Conservation (phyloP, 2,113 vertebrate genomes). For the Lipotes vexillifer region DNA sequence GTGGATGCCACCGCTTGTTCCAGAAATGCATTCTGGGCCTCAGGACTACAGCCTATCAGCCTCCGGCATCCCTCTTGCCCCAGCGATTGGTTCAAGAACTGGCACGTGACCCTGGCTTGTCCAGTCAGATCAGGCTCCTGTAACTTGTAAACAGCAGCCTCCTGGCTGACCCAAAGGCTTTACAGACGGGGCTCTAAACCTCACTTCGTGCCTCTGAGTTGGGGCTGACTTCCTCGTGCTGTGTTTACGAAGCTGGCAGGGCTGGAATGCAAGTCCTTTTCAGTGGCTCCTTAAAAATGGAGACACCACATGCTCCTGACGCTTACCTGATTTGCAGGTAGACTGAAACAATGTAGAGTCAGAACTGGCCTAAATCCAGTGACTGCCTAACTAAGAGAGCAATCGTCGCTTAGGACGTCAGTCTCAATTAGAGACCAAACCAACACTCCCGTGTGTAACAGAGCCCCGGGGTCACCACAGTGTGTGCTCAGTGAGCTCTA, state of each 20-base stretch:
- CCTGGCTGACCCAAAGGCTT: not conserved
- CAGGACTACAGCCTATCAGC: not conserved
- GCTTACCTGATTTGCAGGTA: not conserved
- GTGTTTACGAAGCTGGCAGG: not conserved
- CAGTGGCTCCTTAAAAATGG: not conserved
- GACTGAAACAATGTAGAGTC: not conserved
- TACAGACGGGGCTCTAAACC: fast-evolving
- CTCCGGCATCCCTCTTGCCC: not conserved
- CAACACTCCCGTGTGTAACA: not conserved
- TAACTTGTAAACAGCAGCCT: too few species aligned
- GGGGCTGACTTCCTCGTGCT: fast-evolving
- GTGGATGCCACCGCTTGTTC: not conserved
- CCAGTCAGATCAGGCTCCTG: not conserved
- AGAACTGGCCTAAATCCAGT: not conserved
- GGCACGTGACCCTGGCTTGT: not conserved
- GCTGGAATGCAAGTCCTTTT: not conserved
- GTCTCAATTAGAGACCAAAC: not conserved
- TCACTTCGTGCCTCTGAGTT: fast-evolving
- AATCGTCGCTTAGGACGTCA: not conserved
- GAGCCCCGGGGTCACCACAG: not conserved
- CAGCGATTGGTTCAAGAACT: not conserved
- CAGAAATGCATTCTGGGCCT: not conserved
- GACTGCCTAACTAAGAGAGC: not conserved
- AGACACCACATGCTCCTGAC: fast-evolving
- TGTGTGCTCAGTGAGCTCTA: not conserved